Evolutionary conservation across 2,113 vertebrate genomes (phyloP).

Genomic region (Otocyon megalotis): DNA sequence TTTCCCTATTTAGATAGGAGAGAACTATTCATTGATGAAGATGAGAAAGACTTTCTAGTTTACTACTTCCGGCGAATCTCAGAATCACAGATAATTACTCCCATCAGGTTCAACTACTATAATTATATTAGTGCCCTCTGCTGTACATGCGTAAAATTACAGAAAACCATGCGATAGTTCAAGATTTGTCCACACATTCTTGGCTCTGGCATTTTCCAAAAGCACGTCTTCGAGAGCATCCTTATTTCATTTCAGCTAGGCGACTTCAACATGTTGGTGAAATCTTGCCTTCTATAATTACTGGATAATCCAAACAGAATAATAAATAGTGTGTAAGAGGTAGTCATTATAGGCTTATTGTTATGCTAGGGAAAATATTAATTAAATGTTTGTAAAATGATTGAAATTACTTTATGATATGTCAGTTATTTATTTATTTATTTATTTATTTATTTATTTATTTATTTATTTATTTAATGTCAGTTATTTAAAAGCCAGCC

Average conservation of each 20-base stretch:
- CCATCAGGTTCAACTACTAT: conserved; percentile 63
- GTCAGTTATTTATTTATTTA: not conserved
- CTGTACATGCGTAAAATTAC: conserved; percentile 77
- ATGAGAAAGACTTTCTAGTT: conserved; percentile 70
- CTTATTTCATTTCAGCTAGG: conserved; percentile 57
- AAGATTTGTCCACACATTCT: conserved; percentile 57
- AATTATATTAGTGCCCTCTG: conserved; percentile 82
- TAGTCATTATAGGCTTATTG: not conserved
- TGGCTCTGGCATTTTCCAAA: conserved; percentile 49
- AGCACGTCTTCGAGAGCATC: conserved; percentile 15
- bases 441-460: conserved; percentile 10
- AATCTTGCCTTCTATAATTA: conserved; percentile 51
- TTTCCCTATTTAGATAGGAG: conserved; percentile 73
- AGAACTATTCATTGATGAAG: conserved; percentile 75
- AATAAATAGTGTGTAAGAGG: conserved; percentile 2
- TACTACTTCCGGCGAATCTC: conserved; percentile 66
- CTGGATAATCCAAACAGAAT: conserved; percentile 43
- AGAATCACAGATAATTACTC: conserved; percentile 71
- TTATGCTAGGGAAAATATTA: conserved; percentile 18
- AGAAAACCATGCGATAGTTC: conserved; percentile 48
- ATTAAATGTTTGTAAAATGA: conserved; percentile 54
- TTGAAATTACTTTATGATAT: conserved; percentile 25
- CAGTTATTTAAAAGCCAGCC: conserved; percentile 18
- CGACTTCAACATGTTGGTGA: conserved; percentile 27
- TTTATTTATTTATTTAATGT: not conserved